Percentiles rank a stretch among this genome's conserved stretches.
Conservation (phyloP, 2,888 invertebrate genomes). For the Yponomeuta cagnagella region DNA sequence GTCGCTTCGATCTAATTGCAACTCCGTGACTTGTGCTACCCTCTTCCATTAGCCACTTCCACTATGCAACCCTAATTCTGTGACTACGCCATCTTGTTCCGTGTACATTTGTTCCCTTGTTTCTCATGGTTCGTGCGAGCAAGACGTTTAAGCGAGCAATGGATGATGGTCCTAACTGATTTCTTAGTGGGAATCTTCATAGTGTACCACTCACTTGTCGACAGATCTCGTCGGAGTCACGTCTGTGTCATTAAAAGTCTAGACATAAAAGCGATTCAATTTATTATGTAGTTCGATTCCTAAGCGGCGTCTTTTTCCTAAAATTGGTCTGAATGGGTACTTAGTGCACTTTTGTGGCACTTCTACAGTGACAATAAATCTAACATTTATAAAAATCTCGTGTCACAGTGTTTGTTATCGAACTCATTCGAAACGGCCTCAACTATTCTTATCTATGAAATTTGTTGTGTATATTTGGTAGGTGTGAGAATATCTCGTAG, state of each 20-base stretch:
- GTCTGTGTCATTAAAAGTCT: conserved; percentile 46
- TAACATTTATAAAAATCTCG: no score
- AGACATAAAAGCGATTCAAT: conserved; percentile 43
- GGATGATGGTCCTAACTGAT: not conserved
- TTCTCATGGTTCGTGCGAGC: not conserved
- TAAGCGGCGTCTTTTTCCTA: not conserved
- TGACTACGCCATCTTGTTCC: conserved; percentile 8
- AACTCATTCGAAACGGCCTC: no score
- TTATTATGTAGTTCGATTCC: conserved; percentile 34
- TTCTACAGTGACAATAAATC: no score
- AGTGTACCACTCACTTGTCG: conserved; percentile 17
- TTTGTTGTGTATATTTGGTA: no score
- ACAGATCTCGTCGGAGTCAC: conserved; percentile 28
- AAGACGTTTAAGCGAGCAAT: not conserved
- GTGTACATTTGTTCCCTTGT: conserved; percentile 27
- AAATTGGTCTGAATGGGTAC: not conserved
- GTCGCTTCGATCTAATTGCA: conserved; percentile 62
- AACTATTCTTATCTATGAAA: no score
- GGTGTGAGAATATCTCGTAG: no score
- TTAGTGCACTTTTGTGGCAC: not conserved
- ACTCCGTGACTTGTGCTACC: conserved; percentile 58
- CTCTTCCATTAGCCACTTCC: conserved; percentile 53
- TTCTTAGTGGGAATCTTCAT: not conserved
- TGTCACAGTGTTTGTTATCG: no score
- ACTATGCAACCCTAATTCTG: conserved; percentile 24